Evolutionary conservation across 2,888 invertebrate species (phyloP).

Genomic region (Taphrorychus bicolor): DNA sequence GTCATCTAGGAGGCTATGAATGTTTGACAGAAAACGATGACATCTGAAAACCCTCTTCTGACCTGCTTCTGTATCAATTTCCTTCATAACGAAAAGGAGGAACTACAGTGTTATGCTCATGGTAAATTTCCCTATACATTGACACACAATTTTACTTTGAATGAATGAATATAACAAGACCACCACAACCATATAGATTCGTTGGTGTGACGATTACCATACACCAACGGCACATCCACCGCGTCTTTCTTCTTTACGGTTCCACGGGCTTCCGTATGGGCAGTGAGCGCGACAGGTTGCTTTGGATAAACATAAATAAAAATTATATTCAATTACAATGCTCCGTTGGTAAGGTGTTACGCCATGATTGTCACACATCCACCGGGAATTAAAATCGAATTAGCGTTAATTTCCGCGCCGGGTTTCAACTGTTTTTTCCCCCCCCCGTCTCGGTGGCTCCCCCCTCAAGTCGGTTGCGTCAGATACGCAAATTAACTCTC

Average conservation of each 20-base stretch:
- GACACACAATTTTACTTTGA: no score
- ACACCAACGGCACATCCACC: not conserved
- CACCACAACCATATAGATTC: not conserved
- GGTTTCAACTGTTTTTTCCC: constrained; percentile 42
- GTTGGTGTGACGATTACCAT: not conserved
- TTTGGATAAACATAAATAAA: constrained; percentile 54
- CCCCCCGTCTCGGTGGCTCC: no score
- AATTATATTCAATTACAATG: constrained; percentile 61
- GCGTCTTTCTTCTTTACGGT: constrained; percentile 19
- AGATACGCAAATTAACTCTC: constrained; percentile 54
- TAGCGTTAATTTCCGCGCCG: constrained; percentile 47
- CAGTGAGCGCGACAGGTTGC: constrained; percentile 40
- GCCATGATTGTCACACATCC: constrained; percentile 59
- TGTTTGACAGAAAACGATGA: no score
- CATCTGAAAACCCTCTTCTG: no score
- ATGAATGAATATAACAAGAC: no score
- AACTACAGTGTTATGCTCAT: no score
- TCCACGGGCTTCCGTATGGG: constrained; percentile 22
- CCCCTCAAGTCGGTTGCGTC: constrained; percentile 46
- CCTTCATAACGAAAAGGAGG: no score
- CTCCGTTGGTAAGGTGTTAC: constrained; percentile 60
- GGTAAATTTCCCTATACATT: no score
- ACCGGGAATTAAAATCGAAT: constrained; percentile 59
- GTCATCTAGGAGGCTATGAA: no score
- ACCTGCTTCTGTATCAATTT: no score